Percentiles rank a stretch among this genome's conserved stretches.
phyloP scores from a whole-genome alignment of 2,888 invertebrate genomes.

The Artemia sinica region DNA sequence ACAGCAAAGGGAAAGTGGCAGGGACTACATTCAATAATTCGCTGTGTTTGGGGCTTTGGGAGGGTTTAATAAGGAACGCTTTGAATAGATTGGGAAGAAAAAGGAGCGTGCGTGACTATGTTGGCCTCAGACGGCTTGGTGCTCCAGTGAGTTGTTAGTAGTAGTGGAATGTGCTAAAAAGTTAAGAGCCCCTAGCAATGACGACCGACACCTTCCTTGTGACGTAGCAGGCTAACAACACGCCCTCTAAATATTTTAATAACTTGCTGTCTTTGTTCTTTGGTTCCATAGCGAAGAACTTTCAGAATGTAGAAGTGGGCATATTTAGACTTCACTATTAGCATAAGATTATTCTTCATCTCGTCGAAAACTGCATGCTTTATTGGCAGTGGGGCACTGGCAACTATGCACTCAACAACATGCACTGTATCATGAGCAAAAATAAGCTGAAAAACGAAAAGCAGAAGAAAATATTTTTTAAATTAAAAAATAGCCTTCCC shows the following conservation, averaged over 20 bases:
- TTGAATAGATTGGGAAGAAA: no score
- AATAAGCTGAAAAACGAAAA: conserved; percentile 41
- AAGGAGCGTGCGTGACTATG: no score
- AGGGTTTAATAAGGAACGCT: no score
- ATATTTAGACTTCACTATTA: conserved; percentile 52
- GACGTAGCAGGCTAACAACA: conserved; percentile 54
- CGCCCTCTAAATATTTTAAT: conserved; percentile 54
- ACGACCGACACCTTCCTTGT: conserved; percentile 37
- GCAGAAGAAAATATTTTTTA: no score
- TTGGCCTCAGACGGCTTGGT: no score
- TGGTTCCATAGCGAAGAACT: conserved; percentile 60
- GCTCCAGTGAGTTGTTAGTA: no score
- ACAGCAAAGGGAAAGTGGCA: no score
- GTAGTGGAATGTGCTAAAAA: no score
- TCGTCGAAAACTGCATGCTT: conserved; percentile 51
- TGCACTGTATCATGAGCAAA: conserved; percentile 71
- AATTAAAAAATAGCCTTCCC: no score
- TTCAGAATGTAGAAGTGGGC: conserved; percentile 46
- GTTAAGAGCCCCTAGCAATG: no score
- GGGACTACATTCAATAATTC: no score
- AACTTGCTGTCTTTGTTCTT: conserved; percentile 44
- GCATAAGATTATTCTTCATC: conserved; percentile 47
- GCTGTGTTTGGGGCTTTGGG: neutral
- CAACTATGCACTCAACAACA: conserved; percentile 70
- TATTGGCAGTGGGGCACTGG: conserved; percentile 47